phyloP scores from a whole-genome alignment of 2,113 vertebrate genomes.

The Vulpes vulpes region DNA sequence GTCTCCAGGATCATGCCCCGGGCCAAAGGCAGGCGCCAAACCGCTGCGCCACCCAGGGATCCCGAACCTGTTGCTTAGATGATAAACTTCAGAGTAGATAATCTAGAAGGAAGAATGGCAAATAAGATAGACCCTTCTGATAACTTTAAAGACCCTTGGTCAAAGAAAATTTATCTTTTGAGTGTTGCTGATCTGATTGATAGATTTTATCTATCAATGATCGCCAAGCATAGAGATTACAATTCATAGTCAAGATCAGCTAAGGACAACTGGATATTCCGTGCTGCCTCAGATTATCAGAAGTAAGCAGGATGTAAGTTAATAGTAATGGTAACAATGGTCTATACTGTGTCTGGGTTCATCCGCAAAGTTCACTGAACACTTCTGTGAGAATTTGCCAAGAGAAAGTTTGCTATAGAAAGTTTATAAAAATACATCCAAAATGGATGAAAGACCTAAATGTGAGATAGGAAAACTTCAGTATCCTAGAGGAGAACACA shows the following conservation, averaged over 20 bases:
- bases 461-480: neutral
- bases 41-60: too few species aligned
- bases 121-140: neutral
- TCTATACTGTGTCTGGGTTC: neutral
- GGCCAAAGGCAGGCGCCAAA: too few species aligned
- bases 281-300: neutral
- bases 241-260: neutral
- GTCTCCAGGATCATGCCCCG: too few species aligned
- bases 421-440: neutral
- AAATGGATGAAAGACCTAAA: neutral
- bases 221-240: neutral
- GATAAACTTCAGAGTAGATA: neutral
- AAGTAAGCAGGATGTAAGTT: neutral
- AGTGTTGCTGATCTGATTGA: neutral
- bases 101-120: neutral
- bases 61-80: too few species aligned
- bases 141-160: neutral
- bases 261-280: neutral
- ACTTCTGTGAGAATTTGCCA: neutral
- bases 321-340: neutral
- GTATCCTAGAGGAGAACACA: neutral
- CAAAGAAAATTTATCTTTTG: neutral
- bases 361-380: neutral
- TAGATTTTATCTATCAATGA: neutral
- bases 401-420: neutral